These are phyloP conservation scores for Drosophila leonis DNA, from an alignment of 2,888 invertebrate genomes.

Conservation along the genomic window DNA sequence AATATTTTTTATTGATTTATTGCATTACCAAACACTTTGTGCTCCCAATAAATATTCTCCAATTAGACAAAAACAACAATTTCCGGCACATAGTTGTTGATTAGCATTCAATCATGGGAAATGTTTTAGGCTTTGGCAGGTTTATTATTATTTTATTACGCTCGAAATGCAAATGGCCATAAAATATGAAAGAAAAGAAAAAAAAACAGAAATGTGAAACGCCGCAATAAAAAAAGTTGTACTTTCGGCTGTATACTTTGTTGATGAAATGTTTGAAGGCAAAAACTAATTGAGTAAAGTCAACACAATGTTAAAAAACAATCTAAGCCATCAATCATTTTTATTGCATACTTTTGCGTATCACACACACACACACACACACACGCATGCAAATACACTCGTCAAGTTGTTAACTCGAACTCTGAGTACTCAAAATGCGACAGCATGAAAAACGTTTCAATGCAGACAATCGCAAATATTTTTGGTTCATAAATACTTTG, in stretches of 20 bases:
- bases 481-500: constrained; percentile 15
- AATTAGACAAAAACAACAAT: neutral
- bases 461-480: constrained; percentile 19
- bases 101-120: constrained; percentile 17
- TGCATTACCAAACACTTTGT: neutral
- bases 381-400: constrained; percentile 3
- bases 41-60: neutral
- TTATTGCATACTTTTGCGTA: constrained; percentile 75
- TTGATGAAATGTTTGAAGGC: constrained; percentile 43
- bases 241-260: constrained; percentile 23
- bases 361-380: neutral
- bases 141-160: constrained; percentile 20
- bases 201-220: constrained; percentile 4
- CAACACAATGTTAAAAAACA: constrained; percentile 38
- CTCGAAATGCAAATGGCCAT: constrained; percentile 14
- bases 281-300: constrained; percentile 63
- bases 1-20: neutral
- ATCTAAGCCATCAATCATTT: constrained; percentile 72
- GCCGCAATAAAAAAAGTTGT: constrained; percentile 52
- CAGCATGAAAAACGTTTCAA: constrained; percentile 35
- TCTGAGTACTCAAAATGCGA: constrained; percentile 10
- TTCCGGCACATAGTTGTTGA: constrained; percentile 3
- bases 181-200: neutral
- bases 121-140: constrained; percentile 12
- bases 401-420: constrained; percentile 29